Evolutionary conservation across 2,113 vertebrate species (phyloP).

Genomic region (Neodontobutis hainanensis): DNA sequence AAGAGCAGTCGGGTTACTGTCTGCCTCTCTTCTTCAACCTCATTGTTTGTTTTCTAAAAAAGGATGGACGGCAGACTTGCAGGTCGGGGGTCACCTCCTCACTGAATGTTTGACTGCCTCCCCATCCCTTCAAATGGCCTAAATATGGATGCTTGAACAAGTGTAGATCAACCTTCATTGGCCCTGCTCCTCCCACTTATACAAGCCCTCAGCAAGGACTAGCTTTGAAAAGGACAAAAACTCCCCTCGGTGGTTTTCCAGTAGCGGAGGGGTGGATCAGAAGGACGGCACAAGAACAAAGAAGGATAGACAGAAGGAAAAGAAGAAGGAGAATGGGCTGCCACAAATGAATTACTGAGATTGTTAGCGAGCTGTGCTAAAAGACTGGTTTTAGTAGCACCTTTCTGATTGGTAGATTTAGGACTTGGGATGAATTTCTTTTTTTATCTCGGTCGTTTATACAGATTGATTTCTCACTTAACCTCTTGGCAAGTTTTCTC

Average conservation of each 20-base stretch:
- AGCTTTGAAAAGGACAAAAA: slow-evolving; percentile 31
- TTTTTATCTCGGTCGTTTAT: slow-evolving; percentile 73
- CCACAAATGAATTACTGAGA: slow-evolving; percentile 60
- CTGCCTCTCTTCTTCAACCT: slow-evolving; percentile 7
- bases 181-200: slow-evolving; percentile 44
- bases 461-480: slow-evolving; percentile 80
- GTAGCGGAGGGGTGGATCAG: slow-evolving; percentile 55
- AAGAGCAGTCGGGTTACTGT: slow-evolving; percentile 1
- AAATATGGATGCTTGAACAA: slow-evolving; percentile 75
- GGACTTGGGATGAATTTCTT: slow-evolving; percentile 51
- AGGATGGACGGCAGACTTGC: slow-evolving; percentile 47
- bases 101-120: slow-evolving; percentile 72
- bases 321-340: slow-evolving; percentile 56
- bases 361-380: slow-evolving; percentile 63
- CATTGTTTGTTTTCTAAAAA: slow-evolving; percentile 61
- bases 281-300: slow-evolving; percentile 31
- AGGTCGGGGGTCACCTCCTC: slow-evolving; percentile 71
- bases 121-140: slow-evolving; percentile 63
- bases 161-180: slow-evolving; percentile 62
- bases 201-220: slow-evolving; percentile 18
- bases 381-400: slow-evolving; percentile 61
- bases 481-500: slow-evolving; percentile 60
- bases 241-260: slow-evolving; percentile 52
- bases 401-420: slow-evolving; percentile 73
- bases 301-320: slow-evolving; percentile 58